Evolutionary conservation across 2,113 vertebrate species (phyloP).

Genomic region (Penelope pileata): DNA sequence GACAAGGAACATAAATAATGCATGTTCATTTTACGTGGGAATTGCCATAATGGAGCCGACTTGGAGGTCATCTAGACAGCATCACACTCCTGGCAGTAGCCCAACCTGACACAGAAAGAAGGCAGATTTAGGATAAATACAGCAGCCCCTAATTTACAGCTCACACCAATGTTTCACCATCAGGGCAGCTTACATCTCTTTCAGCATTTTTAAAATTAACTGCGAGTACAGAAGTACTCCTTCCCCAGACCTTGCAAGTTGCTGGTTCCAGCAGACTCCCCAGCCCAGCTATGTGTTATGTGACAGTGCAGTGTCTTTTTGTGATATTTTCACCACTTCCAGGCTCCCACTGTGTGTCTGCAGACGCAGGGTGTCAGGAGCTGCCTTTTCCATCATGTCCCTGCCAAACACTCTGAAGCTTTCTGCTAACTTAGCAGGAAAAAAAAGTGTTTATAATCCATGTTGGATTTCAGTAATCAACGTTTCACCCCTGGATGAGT

Average conservation of each 20-base stretch:
- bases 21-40: not conserved
- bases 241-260: not conserved
- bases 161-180: not conserved
- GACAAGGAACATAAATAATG: not conserved
- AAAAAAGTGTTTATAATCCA: not conserved
- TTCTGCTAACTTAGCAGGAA: not conserved
- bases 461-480: not conserved
- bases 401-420: not conserved
- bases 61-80: not conserved
- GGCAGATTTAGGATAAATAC: not conserved
- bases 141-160: not conserved
- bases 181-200: not conserved
- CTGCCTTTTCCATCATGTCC: not conserved
- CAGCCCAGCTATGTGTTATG: accelerated
- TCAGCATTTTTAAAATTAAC: not conserved
- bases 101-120: accelerated
- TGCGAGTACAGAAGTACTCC: not conserved
- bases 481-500: not conserved
- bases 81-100: not conserved
- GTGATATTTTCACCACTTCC: accelerated
- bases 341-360: accelerated
- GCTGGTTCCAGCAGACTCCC: not conserved
- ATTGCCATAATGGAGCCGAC: not conserved
- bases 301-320: accelerated
- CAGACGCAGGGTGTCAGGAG: not conserved